Evolutionary conservation across 1,140 invertebrate genomes (phyloP).

Genomic region (Hypothenemus hampei): DNA sequence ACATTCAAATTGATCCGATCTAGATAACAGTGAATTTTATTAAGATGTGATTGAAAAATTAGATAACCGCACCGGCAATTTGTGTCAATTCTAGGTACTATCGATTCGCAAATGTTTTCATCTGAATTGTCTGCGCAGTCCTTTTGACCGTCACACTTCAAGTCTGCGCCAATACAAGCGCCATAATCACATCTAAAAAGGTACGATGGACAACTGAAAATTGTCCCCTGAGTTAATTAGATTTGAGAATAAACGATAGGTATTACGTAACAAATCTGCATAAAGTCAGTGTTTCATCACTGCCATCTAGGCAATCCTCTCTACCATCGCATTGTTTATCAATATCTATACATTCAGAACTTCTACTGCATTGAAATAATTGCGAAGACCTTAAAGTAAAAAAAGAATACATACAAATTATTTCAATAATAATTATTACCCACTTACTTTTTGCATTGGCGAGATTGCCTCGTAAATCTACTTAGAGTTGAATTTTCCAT

Average conservation of each 20-base stretch:
- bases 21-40: constrained; percentile 21
- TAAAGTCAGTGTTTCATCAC: constrained; percentile 55
- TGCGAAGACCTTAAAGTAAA: no score
- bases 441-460: no score
- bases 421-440: no score
- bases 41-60: neutral
- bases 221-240: neutral
- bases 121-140: constrained; percentile 58
- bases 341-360: constrained; percentile 27
- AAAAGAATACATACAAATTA: no score
- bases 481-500: no score
- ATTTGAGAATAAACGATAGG: neutral
- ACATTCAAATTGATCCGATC: constrained; percentile 49
- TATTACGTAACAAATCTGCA: constrained; percentile 14
- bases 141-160: constrained; percentile 52
- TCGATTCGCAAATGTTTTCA: constrained; percentile 46
- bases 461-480: no score
- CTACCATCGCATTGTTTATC: constrained; percentile 53
- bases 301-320: constrained; percentile 60
- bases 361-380: constrained; percentile 24
- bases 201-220: constrained; percentile 34
- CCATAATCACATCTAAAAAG: constrained; percentile 52
- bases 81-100: constrained; percentile 1
- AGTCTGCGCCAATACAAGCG: constrained; percentile 49
- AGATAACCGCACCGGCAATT: constrained; percentile 28